Base-by-base conservation (phyloP, 2,113 vertebrate genomes). In the Lates calcarifer region DNA sequence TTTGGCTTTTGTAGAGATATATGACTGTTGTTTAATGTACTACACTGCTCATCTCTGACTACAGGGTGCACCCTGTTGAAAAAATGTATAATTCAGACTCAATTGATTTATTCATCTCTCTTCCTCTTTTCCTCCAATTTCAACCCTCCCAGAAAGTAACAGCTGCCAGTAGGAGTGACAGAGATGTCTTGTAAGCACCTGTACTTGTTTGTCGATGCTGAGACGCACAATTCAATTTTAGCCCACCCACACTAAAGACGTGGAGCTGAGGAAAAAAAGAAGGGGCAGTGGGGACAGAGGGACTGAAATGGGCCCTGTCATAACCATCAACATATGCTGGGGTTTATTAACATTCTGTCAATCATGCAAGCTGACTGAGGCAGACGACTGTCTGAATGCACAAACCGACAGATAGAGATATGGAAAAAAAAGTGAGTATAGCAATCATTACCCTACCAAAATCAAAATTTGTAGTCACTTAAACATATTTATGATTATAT, bases 1-100 rank as follows among this genome's bases (percentile, higher is more conserved):
- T 80, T 62, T 64, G 63, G 57, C n/a, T 37, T 56, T 24, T 39
- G 55, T 29, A 63, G 62, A 84, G 79, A 84, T 78, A 31, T 71
- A 79, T 35, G 47, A 41, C 60, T 57, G 80, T 37, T 31, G 29
- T 74, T 82, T 77, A 65, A 39, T 63, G 71, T 76, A 81, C 63
- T 20, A 75, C 61, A 77, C 53, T 29, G 28, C 55, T 83, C 1
- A 39, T 71, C 47, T 81, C 71, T 71, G 69, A 62, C 75, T 45
- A 71, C 62, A 56, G 69, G 82, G 33, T 72, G 65, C 68, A 28
- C 28, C 55, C 43, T 49, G 64, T 53, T 66, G 51, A 82, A 35
- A n/a, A 22, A 57, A 80, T 87, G 65, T 67, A 79, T 71, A 74
- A 91, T 79, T 82, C 43, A 84, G 51, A 62, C 63, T 69, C 77